Percentiles rank a stretch among this genome's conserved stretches.
Conservation (phyloP, 2,113 vertebrate species). For the Actenoides lindsayi region DNA sequence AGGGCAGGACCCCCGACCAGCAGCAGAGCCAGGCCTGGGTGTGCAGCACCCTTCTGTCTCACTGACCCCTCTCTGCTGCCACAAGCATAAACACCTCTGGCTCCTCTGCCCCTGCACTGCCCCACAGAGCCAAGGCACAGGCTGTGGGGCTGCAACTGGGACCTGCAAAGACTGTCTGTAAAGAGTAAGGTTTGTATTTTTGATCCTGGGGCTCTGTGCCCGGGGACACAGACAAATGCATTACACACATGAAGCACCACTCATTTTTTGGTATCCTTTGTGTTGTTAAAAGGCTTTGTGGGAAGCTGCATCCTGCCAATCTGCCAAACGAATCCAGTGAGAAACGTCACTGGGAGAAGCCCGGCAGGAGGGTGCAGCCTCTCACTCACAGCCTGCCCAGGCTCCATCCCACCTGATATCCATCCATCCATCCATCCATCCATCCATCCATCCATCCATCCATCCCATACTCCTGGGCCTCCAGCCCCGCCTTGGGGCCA, state of each 20-base stretch:
- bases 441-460: background rate
- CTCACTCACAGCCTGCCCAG: background rate
- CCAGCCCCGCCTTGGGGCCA: background rate
- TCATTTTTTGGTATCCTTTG: accelerated
- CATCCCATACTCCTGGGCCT: background rate
- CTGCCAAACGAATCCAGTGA: background rate
- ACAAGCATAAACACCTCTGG: accelerated
- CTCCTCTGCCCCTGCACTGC: background rate
- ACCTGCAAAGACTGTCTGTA: no score
- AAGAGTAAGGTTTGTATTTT: background rate
- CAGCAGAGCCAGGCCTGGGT: no score
- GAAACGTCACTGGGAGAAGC: background rate
- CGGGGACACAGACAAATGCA: accelerated
- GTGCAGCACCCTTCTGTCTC: background rate
- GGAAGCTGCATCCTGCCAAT: background rate
- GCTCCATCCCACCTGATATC: background rate
- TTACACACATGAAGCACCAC: accelerated
- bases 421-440: background rate
- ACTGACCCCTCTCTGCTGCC: background rate
- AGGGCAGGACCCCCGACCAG: background rate
- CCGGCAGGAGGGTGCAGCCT: background rate
- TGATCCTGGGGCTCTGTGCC: background rate
- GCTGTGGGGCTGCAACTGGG: no score
- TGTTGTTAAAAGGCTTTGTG: background rate
- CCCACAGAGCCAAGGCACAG: accelerated